Conservation (phyloP, 2,888 invertebrate genomes). For the Caenorhabditis sp. region DNA sequence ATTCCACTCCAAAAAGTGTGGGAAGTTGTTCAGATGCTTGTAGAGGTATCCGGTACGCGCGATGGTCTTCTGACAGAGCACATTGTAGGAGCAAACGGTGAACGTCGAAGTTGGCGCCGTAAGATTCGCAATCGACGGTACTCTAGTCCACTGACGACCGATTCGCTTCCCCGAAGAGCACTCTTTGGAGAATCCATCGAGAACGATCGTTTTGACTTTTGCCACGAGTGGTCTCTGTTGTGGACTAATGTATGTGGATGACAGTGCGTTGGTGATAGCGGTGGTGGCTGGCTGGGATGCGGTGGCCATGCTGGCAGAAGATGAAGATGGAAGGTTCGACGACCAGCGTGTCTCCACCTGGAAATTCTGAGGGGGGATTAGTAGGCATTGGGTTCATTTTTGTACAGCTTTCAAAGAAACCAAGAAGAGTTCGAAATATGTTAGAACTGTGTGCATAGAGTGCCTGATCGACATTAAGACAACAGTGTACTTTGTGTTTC, state of each 20-base stretch:
- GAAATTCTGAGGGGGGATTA: not conserved
- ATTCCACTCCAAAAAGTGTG: constrained; percentile 70
- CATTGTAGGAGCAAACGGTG: constrained; percentile 76
- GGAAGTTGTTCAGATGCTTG: constrained; percentile 45
- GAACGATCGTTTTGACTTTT: no score
- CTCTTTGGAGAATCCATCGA: constrained; percentile 34
- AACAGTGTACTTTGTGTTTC: not conserved
- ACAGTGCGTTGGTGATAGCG: not conserved
- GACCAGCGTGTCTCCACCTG: constrained; percentile 18
- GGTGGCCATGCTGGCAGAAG: not conserved
- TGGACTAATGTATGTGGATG: not conserved
- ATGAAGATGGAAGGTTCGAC: not conserved
- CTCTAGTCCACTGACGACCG: not conserved
- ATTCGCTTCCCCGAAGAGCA: not conserved
- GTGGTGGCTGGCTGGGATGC: not conserved
- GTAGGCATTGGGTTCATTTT: not conserved
- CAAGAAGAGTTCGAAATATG: not conserved
- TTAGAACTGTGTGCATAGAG: not conserved
- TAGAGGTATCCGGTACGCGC: constrained; percentile 72
- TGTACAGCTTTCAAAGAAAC: no score
- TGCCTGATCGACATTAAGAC: not conserved
- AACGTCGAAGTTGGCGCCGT: constrained; percentile 12
- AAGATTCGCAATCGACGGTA: not conserved
- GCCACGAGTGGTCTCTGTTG: not conserved
- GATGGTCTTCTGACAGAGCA: constrained; percentile 76